These are phyloP conservation scores for Leptatherina wallacei DNA, from an alignment of 2,797 vertebrate species.

Conservation along the genomic window DNA sequence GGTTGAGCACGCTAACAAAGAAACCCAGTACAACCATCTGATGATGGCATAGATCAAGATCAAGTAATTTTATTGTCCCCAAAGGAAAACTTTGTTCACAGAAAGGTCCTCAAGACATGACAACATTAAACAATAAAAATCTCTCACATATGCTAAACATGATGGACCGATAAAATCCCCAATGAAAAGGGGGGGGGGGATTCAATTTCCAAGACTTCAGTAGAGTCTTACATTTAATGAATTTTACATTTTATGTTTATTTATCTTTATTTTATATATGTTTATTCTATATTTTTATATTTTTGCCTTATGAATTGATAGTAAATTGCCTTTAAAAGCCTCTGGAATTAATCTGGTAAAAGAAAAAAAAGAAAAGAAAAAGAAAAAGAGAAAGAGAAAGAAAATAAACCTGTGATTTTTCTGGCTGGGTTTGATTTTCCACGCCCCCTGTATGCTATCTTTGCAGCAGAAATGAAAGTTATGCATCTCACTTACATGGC, in stretches of 20 bases:
- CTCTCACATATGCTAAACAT: too few relatives aligned
- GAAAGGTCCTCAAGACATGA: too few relatives aligned
- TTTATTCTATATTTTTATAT: background rate
- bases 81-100: too few relatives aligned
- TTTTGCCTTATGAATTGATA: background rate
- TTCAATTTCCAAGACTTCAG: too few relatives aligned
- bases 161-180: too few relatives aligned
- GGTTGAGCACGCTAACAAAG: background rate
- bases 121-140: too few relatives aligned
- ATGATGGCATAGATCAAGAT: background rate
- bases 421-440: background rate
- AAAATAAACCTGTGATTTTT: background rate
- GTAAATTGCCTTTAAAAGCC: conserved; percentile 1
- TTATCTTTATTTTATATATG: background rate
- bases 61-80: too few relatives aligned
- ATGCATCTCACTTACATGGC: background rate
- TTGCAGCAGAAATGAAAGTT: conserved; percentile 5
- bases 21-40: background rate
- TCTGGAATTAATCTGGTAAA: background rate
- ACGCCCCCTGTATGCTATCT: background rate
- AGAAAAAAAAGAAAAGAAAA: too few relatives aligned
- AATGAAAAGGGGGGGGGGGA: too few relatives aligned
- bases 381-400: too few relatives aligned
- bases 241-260: background rate
- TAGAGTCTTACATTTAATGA: background rate